These are phyloP conservation scores for Heliconius ismenius DNA, from an alignment of 2,888 invertebrate species.

Conservation along the genomic window DNA sequence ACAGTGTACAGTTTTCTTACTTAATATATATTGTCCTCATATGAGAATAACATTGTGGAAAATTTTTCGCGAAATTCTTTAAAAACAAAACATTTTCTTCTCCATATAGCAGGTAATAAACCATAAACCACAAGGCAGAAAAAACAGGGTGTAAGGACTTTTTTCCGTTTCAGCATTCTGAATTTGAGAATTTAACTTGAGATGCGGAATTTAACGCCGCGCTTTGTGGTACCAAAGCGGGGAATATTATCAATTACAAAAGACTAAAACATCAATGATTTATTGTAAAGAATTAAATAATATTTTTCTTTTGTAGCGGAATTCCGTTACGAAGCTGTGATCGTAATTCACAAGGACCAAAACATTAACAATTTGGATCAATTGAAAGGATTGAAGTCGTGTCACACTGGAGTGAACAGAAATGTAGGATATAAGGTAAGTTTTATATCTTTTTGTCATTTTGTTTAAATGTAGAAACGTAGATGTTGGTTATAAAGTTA, in stretches of 20 bases:
- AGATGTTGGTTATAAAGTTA: no score
- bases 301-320: slow-evolving; percentile 80
- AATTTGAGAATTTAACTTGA: background rate
- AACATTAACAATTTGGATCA: slow-evolving; percentile 85
- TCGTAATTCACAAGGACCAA: slow-evolving; percentile 89
- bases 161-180: no score
- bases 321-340: slow-evolving; percentile 91
- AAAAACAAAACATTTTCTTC: background rate
- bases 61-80: no score
- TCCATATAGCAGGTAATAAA: no score
- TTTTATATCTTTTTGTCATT: background rate
- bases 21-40: background rate
- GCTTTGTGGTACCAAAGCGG: no score
- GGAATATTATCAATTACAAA: no score
- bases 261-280: no score
- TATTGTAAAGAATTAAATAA: background rate
- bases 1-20: background rate
- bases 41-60: background rate
- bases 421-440: slow-evolving; percentile 92
- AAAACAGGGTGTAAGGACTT: no score
- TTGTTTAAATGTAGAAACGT: no score
- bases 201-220: background rate
- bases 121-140: no score
- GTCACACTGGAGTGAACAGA: slow-evolving; percentile 92
- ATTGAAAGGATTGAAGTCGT: slow-evolving; percentile 89